Evolutionary conservation across 92 coral and sea anemone species (phyloP).

Genomic region (Nematostella vectensis): DNA sequence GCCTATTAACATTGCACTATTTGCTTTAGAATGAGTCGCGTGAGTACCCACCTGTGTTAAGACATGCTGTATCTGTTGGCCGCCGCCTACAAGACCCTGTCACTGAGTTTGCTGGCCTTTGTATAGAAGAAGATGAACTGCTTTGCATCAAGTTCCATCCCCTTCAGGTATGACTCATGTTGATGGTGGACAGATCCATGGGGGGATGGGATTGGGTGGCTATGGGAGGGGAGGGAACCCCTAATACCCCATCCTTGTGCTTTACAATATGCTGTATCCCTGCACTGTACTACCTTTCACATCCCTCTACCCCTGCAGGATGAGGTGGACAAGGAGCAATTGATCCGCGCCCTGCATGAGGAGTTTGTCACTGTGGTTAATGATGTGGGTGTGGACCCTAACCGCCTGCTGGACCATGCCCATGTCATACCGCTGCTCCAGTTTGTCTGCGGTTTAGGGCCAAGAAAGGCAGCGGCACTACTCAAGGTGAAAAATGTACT

Average conservation of each 20-base stretch:
- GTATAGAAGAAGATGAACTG: conserved; percentile 91
- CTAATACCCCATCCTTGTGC: neutral
- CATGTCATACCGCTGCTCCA: conserved; percentile 80
- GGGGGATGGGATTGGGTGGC: too few relatives aligned
- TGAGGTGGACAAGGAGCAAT: conserved; percentile 77
- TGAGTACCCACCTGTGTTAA: conserved; percentile 86
- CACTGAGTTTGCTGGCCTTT: conserved; percentile 81
- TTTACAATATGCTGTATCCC: neutral
- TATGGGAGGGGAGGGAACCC: too few relatives aligned
- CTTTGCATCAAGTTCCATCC: conserved; percentile 83
- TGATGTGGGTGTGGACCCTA: conserved; percentile 98
- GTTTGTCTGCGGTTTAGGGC: conserved; percentile 98
- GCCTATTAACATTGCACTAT: too few relatives aligned
- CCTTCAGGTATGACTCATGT: conserved; percentile 50
- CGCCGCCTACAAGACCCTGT: conserved; percentile 92
- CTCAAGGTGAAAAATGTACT: conserved; percentile 85
- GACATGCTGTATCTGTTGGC: conserved; percentile 94
- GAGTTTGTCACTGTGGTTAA: conserved; percentile 85
- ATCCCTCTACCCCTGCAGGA: too few relatives aligned
- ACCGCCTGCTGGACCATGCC: conserved; percentile 76
- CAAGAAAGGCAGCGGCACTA: conserved; percentile 83
- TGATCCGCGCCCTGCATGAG: conserved; percentile 55
- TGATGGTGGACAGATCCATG: too few relatives aligned
- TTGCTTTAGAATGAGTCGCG: conserved; percentile 73
- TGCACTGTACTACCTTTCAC: too few relatives aligned